Percentiles rank a stretch among this genome's conserved stretches.
Evolutionary conservation across 2,888 invertebrate genomes (phyloP).

Genomic region (Agrochola macilenta): DNA sequence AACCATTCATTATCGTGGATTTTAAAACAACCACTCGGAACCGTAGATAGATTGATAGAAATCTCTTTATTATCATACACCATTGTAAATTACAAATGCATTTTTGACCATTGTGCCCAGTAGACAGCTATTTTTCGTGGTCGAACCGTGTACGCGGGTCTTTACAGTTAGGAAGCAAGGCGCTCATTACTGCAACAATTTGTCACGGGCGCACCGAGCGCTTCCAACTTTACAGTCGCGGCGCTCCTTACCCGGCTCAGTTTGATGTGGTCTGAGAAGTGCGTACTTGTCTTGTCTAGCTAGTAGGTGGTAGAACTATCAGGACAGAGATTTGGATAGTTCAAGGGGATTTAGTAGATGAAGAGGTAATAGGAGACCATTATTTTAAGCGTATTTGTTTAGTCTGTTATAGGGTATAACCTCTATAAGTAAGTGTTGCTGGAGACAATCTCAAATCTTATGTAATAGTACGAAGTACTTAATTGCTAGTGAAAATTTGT

Average conservation of each 20-base stretch:
- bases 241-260: constrained; percentile 57
- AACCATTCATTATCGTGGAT: too few relatives aligned
- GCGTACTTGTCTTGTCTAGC: constrained; percentile 53
- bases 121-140: background rate
- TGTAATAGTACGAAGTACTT: background rate
- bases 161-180: constrained; percentile 62
- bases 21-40: too few relatives aligned
- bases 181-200: constrained; percentile 81
- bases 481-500: background rate
- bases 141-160: constrained; percentile 39
- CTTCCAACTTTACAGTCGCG: constrained; percentile 70
- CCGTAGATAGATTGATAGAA: too few relatives aligned
- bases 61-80: too few relatives aligned
- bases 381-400: background rate
- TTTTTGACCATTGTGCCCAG: too few relatives aligned
- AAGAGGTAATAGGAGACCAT: background rate
- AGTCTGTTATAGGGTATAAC: too few relatives aligned
- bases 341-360: constrained; percentile 1
- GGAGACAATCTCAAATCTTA: background rate
- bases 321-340: constrained; percentile 11
- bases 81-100: too few relatives aligned
- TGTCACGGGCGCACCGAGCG: constrained; percentile 75
- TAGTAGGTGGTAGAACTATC: constrained; percentile 18
- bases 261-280: constrained; percentile 59
- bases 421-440: background rate